Percentiles rank a stretch among this genome's conserved stretches.
Conservation (phyloP, 2,113 vertebrate species). For the Tragulus kanchil region DNA sequence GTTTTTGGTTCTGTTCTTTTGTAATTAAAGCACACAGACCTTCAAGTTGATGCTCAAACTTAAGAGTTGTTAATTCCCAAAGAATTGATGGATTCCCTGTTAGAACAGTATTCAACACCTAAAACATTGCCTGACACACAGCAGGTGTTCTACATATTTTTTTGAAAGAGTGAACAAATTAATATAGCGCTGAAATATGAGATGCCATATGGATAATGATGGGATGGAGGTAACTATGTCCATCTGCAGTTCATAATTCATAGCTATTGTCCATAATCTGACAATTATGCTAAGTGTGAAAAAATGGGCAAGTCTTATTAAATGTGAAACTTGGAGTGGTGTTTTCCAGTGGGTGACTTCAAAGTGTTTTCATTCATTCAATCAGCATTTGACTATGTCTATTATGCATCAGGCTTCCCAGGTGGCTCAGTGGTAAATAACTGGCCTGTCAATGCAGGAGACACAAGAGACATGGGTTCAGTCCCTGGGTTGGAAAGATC, state of each 20-base stretch:
- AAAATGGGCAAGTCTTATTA: conserved; percentile 47
- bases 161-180: conserved; percentile 31
- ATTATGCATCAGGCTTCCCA: background rate
- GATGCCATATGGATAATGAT: conserved; percentile 27
- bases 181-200: conserved; percentile 35
- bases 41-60: conserved; percentile 63
- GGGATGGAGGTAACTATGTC: background rate
- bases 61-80: conserved; percentile 39
- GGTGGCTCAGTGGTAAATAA: background rate
- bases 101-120: conserved; percentile 1
- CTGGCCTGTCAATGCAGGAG: background rate
- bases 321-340: conserved; percentile 9
- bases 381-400: background rate
- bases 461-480: background rate
- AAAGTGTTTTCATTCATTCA: conserved; percentile 21
- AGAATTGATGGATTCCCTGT: background rate
- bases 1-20: conserved; percentile 43
- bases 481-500: background rate
- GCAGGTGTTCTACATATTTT: background rate
- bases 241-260: background rate
- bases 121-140: conserved; percentile 4
- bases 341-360: conserved; percentile 34
- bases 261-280: background rate
- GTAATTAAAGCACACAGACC: conserved; percentile 33
- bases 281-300: conserved; percentile 38